These are phyloP conservation scores for Mesocentrotus franciscanus DNA, from an alignment of 53 echinoderm and acorn worm species.

Conservation along the genomic window DNA sequence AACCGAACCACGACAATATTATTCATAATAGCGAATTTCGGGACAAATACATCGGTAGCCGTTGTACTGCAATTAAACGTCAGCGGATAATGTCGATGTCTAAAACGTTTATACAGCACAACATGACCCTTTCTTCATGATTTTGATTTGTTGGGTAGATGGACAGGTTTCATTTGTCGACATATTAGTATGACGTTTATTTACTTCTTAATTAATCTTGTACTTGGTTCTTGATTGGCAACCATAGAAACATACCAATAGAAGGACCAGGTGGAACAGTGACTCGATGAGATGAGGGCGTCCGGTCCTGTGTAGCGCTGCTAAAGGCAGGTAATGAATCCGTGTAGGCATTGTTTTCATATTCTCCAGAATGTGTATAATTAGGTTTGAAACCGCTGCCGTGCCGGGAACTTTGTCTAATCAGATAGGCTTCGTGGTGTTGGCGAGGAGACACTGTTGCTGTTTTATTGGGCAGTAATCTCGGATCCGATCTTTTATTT, in stretches of 20 bases:
- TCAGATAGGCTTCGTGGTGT: not conserved
- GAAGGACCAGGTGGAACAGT: constrained; percentile 45
- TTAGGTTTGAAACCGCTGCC: not conserved
- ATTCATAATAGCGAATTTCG: too few species aligned
- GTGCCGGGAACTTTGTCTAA: not conserved
- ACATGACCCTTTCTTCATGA: too few species aligned
- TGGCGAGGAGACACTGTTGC: constrained; percentile 41
- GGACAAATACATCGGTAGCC: too few species aligned
- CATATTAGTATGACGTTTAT: too few species aligned
- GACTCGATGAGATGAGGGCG: constrained; percentile 9
- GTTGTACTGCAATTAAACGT: too few species aligned
- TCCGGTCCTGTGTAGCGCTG: not conserved
- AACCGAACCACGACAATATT: too few species aligned
- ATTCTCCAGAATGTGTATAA: not conserved
- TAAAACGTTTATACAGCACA: too few species aligned
- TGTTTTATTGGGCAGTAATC: constrained; percentile 25
- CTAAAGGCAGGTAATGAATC: constrained; percentile 28
- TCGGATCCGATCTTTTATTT: not conserved
- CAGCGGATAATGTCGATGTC: too few species aligned
- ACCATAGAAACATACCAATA: constrained; percentile 17
- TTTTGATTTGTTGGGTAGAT: too few species aligned
- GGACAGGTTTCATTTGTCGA: too few species aligned
- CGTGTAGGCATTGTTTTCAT: constrained; percentile 37
- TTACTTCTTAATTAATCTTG: too few species aligned
- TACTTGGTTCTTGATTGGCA: not conserved